phyloP scores from a whole-genome alignment of 2,797 vertebrate species.

The Sebastes minor region DNA sequence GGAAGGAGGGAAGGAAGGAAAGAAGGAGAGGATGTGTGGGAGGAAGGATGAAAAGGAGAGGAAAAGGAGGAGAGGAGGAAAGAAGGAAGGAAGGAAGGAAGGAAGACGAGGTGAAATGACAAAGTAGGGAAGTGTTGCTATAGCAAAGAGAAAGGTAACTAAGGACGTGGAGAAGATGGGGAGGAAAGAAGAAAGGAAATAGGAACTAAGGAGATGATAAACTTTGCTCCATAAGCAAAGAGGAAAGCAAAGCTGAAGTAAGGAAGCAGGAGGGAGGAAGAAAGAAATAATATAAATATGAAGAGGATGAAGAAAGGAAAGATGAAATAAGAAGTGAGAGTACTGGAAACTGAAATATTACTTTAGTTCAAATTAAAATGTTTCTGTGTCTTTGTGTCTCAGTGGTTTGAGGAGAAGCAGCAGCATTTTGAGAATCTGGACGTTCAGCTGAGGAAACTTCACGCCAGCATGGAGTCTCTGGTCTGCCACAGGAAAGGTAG shows the following conservation, averaged over 20 bases:
- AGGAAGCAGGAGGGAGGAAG: background rate
- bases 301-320: no score
- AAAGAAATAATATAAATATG: background rate
- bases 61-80: no score
- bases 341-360: no score
- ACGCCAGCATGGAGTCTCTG: slow-evolving; percentile 91
- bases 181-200: no score
- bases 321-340: background rate
- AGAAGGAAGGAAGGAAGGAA: background rate
- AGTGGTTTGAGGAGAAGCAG: slow-evolving; percentile 99
- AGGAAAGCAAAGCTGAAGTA: no score
- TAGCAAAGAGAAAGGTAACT: background rate
- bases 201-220: no score
- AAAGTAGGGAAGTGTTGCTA: background rate
- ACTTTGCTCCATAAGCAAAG: no score
- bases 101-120: accelerated
- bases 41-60: background rate
- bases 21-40: background rate
- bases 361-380: background rate
- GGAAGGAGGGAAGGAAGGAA: no score
- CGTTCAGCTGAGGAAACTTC: slow-evolving; percentile 94
- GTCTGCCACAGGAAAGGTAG: slow-evolving; percentile 96
- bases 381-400: slow-evolving; percentile 29
- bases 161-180: background rate
- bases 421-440: slow-evolving; percentile 98